These are phyloP conservation scores for Daktulosphaira vitifoliae DNA, from an alignment of 1,140 invertebrate species.

Conservation along the genomic window DNA sequence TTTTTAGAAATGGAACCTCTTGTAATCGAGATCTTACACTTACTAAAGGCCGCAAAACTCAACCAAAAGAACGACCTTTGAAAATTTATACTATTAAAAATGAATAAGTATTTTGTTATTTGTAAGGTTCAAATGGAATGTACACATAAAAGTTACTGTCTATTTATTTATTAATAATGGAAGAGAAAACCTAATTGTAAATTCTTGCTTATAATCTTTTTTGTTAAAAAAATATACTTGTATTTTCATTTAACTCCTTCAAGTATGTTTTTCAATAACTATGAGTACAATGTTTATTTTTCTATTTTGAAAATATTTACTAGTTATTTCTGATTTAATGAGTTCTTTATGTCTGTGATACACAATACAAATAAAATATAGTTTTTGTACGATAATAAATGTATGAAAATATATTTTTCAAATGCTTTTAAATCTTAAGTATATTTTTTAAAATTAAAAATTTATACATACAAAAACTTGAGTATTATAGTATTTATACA, in stretches of 20 bases:
- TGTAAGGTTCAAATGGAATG: too few species aligned
- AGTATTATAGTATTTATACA: slow-evolving; percentile 17
- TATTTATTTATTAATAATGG: slow-evolving; percentile 13
- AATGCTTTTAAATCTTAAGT: neutral
- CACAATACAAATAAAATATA: slow-evolving; percentile 15
- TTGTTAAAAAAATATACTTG: neutral
- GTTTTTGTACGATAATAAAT: slow-evolving; percentile 1
- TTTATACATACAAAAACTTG: neutral
- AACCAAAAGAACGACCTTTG: slow-evolving; percentile 16
- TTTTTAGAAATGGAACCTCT: neutral
- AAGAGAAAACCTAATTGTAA: neutral
- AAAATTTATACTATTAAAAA: slow-evolving; percentile 14
- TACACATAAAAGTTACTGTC: neutral
- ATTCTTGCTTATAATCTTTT: neutral
- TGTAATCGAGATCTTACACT: neutral
- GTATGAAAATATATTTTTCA: slow-evolving; percentile 4
- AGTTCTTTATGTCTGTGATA: slow-evolving; percentile 11
- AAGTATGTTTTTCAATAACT: neutral
- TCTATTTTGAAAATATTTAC: slow-evolving; percentile 8
- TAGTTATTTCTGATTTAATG: neutral
- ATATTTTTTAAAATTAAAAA: slow-evolving; percentile 27
- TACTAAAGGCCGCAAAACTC: neutral
- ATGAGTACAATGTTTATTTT: neutral
- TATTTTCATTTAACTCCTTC: neutral
- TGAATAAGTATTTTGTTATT: too few species aligned